A percentile compares a stretch with the other conserved stretches of the same genome.
Evolutionary conservation across 1,140 invertebrate genomes (phyloP).

Genomic region (Phocides pigmalion): DNA sequence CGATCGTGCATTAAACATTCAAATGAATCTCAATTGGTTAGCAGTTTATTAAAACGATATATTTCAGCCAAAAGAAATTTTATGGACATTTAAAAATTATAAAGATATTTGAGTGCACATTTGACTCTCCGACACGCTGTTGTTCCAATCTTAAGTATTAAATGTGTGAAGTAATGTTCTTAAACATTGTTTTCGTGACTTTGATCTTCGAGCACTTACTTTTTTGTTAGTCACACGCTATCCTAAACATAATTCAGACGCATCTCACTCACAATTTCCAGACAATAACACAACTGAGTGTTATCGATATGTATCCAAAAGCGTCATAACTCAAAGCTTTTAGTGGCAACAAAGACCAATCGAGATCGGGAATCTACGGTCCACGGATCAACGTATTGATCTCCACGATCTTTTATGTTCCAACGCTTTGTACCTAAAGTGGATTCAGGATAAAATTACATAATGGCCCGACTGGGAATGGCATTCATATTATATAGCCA

Average conservation of each 20-base stretch:
- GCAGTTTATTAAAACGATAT: background rate
- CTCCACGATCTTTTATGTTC: constrained; percentile 30
- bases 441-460: constrained; percentile 24
- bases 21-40: constrained; percentile 11
- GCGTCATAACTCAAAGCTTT: constrained; percentile 33
- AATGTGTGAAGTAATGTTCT: too few species aligned
- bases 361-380: constrained; percentile 22
- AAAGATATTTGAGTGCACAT: too few species aligned
- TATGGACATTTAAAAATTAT: too few species aligned
- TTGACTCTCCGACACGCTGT: too few species aligned
- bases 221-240: constrained; percentile 2
- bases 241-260: constrained; percentile 3
- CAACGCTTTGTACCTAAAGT: constrained; percentile 22
- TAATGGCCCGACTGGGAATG: constrained; percentile 38
- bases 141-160: too few species aligned
- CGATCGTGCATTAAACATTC: constrained; percentile 6
- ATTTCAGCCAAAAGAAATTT: too few species aligned
- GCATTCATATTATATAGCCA: constrained; percentile 43
- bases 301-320: constrained; percentile 20
- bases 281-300: constrained; percentile 24
- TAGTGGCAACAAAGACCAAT: constrained; percentile 34
- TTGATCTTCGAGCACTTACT: background rate
- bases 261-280: constrained; percentile 5
- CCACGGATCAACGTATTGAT: constrained; percentile 21
- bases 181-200: background rate